phyloP scores from a whole-genome alignment of 2,888 invertebrate genomes.

The Cremastobaeus sp. region DNA sequence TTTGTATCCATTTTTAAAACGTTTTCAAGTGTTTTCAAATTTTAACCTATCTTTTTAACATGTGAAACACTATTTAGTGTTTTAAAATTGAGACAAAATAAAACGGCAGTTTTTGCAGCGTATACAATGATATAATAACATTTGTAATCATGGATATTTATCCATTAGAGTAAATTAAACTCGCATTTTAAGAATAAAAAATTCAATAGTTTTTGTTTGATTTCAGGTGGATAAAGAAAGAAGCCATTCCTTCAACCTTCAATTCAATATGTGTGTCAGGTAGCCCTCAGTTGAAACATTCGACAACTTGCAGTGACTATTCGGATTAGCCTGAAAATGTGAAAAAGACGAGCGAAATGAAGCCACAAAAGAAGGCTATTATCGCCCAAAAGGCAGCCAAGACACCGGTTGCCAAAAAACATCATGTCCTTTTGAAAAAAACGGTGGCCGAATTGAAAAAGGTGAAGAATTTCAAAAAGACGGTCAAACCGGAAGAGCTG shows the following conservation, averaged over 20 bases:
- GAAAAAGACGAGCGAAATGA: slow-evolving; percentile 73
- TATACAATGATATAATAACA: too few species aligned
- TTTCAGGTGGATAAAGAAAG: slow-evolving; percentile 13
- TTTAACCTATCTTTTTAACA: too few species aligned
- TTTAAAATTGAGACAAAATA: too few species aligned
- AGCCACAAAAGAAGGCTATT: slow-evolving; percentile 77
- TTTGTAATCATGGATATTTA: too few species aligned
- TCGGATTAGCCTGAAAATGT: slow-evolving; percentile 70
- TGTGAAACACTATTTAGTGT: too few species aligned
- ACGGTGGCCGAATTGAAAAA: slow-evolving; percentile 67
- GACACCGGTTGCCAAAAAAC: slow-evolving; percentile 74
- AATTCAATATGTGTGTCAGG: slow-evolving; percentile 70
- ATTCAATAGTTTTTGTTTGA: slow-evolving; percentile 9
- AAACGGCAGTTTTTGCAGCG: too few species aligned
- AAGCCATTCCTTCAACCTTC: slow-evolving; percentile 40
- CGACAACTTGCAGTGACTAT: slow-evolving; percentile 26
- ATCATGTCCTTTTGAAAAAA: slow-evolving; percentile 72
- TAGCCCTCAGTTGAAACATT: slow-evolving; percentile 64
- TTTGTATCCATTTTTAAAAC: too few species aligned
- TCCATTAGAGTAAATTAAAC: too few species aligned
- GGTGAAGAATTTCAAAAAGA: slow-evolving; percentile 71
- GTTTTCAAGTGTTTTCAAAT: too few species aligned
- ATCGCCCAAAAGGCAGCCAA: slow-evolving; percentile 76
- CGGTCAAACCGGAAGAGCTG: slow-evolving; percentile 67
- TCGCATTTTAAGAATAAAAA: too few species aligned